Evolutionary conservation across 2,888 invertebrate species (phyloP), one percentile per base, ranked within the genome.

Genomic region (Apamea epomidion): DNA sequence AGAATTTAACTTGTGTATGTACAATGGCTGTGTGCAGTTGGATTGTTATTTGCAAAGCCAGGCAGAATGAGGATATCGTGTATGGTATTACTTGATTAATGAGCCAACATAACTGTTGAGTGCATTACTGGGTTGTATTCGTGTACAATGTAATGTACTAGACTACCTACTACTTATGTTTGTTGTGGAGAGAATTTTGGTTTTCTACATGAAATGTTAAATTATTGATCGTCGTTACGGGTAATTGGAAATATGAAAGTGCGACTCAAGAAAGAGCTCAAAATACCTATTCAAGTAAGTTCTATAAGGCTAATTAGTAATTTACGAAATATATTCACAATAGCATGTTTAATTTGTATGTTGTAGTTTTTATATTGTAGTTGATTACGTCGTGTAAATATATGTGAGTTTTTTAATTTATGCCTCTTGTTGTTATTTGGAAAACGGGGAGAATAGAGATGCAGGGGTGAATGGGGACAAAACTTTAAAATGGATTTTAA

Each of bases 1-100:
- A 51, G 70, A 73, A 80, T 70, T 75, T 67, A 80, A 84, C 80
- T 80, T 87, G 37, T 32, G 1, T 79, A 64, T 29, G 48, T 67
- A 84, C 73, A 74, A 62, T 62, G 60, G 51, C n/a, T 83, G 37
- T 51, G 45, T 67, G 60, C 72, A 69, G 58, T 69, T 74, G 74
- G 79, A 78, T 78, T 74, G 87, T 83, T 83, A 37, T 58, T 14
- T 77, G 64, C 77, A 64, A 68, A 83, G 71, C 45, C n/a, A 60
- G 42, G 32, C 5, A 16, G 58, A 84, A 84, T 72, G 60, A 68
- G 79, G 77, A 78, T 83, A 62, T 84, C 32, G 67, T 54, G 54
- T 65, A 58, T 8, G 6, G 37, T 42, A 21, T 77, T 74, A 45
- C 16, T 64, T 84, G 37, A 84, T 79, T 84, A 84, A 87, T 84